These are phyloP conservation scores for Oreocharis arfaki DNA, from an alignment of 2,113 vertebrate genomes.

Conservation along the genomic window DNA sequence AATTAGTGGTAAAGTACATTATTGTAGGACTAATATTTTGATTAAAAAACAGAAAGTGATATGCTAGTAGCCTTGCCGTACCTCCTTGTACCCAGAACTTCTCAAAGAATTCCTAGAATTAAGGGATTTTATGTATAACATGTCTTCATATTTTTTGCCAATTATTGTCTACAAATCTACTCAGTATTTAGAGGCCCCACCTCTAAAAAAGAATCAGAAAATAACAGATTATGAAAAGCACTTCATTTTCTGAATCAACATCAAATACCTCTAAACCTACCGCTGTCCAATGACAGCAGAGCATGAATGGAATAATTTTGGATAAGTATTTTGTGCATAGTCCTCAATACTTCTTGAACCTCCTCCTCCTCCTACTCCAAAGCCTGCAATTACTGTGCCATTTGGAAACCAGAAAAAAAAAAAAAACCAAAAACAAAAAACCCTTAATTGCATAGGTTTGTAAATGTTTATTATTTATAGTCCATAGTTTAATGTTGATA, in stretches of 20 bases:
- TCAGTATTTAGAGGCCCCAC: neutral
- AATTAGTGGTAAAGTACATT: neutral
- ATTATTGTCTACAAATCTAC: neutral
- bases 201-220: neutral
- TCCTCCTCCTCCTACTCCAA: neutral
- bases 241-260: neutral
- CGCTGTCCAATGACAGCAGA: neutral
- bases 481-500: neutral
- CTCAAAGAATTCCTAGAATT: neutral
- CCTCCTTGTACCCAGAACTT: accelerated
- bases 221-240: neutral
- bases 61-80: neutral
- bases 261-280: neutral
- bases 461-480: neutral
- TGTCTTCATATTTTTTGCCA: too few relatives aligned
- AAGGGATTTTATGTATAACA: neutral
- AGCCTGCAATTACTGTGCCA: neutral
- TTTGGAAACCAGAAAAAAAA: neutral
- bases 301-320: neutral
- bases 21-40: neutral
- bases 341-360: neutral
- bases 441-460: neutral
- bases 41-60: neutral
- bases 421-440: neutral
- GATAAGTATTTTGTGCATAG: neutral